A percentile compares a stretch with the other conserved stretches of the same genome.
phyloP scores from a whole-genome alignment of 2,888 invertebrate species.

The Synergus gifuensis region DNA sequence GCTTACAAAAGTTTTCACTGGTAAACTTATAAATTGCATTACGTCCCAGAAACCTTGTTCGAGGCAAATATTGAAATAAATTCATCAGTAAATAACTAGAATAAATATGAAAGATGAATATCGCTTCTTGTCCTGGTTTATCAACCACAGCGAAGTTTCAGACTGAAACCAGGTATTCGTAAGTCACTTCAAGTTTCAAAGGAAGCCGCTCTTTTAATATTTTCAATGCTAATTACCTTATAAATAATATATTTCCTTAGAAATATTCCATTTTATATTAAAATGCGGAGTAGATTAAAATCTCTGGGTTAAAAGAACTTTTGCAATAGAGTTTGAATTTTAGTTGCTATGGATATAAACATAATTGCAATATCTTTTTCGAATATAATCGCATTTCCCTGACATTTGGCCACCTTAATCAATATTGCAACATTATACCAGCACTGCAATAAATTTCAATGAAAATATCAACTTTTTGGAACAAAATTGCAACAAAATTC shows the following conservation, averaged over 20 bases:
- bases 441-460: too few relatives aligned
- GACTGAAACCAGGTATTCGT: background rate
- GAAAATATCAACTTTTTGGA: too few relatives aligned
- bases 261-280: background rate
- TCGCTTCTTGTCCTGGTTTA: background rate
- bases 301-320: too few relatives aligned
- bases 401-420: too few relatives aligned
- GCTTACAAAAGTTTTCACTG: background rate
- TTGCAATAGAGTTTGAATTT: too few relatives aligned
- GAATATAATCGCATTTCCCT: too few relatives aligned
- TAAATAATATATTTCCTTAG: background rate
- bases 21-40: conserved; percentile 2
- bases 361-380: too few relatives aligned
- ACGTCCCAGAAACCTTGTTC: background rate
- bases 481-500: too few relatives aligned
- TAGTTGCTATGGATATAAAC: too few relatives aligned
- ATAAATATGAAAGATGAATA: background rate
- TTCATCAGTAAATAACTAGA: background rate
- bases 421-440: too few relatives aligned
- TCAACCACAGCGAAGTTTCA: background rate
- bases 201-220: background rate
- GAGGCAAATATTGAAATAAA: background rate
- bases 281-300: too few relatives aligned
- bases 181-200: background rate
- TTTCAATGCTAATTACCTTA: background rate